A percentile compares a stretch with the other conserved stretches of the same genome.
Conservation (phyloP, 2,113 vertebrate genomes). For the Stegastes partitus region DNA sequence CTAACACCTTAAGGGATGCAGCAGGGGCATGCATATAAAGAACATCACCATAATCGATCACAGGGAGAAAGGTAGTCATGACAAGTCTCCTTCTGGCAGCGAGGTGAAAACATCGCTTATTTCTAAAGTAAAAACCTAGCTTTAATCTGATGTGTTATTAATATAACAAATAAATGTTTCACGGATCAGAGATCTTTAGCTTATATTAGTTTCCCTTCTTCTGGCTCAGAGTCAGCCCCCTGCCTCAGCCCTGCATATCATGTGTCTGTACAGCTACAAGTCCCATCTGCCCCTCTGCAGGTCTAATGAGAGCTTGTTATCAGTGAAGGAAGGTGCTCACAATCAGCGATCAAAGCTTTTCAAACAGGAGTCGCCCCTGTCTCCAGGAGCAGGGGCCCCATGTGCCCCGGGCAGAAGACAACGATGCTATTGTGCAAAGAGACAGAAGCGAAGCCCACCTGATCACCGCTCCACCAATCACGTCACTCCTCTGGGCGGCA, state of each 20-base stretch:
- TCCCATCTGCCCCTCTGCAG: slow-evolving; percentile 37
- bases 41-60: too few relatives aligned
- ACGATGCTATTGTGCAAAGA: slow-evolving; percentile 59
- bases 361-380: slow-evolving; percentile 38
- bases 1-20: too few relatives aligned
- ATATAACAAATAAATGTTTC: too few relatives aligned
- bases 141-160: too few relatives aligned
- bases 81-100: too few relatives aligned
- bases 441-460: slow-evolving; percentile 43
- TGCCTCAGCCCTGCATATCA: neutral
- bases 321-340: slow-evolving; percentile 28
- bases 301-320: slow-evolving; percentile 45
- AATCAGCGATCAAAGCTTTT: slow-evolving; percentile 44
- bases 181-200: too few relatives aligned
- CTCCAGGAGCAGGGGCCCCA: slow-evolving; percentile 26
- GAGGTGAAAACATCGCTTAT: too few relatives aligned
- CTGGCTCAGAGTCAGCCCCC: too few relatives aligned
- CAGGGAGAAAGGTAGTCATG: too few relatives aligned
- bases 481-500: neutral
- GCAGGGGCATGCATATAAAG: too few relatives aligned
- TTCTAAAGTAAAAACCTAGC: too few relatives aligned
- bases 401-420: slow-evolving; percentile 36
- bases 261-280: neutral
- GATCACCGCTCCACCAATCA: slow-evolving; percentile 54
- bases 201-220: too few relatives aligned